A percentile compares a stretch with the other conserved stretches of the same genome.
Evolutionary conservation across 2,888 invertebrate genomes (phyloP).

Genomic region (Stenchaetothrips biformis): DNA sequence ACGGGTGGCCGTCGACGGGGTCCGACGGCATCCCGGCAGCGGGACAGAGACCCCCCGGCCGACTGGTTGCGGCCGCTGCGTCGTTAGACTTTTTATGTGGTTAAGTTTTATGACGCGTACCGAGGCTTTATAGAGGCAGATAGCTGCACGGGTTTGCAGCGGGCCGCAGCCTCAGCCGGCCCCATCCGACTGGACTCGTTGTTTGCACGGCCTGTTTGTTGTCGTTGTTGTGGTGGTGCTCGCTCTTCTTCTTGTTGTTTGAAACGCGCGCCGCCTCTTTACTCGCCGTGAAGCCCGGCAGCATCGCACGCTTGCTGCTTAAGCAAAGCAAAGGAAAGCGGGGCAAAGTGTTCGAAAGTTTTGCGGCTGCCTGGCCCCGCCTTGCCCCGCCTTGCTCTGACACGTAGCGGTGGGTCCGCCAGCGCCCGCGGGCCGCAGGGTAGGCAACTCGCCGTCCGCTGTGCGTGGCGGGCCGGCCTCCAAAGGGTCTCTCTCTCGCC

Average conservation of each 20-base stretch:
- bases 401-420: too few species aligned
- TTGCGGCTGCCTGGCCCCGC: too few species aligned
- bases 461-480: too few species aligned
- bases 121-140: constrained; percentile 1
- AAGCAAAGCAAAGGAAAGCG: too few species aligned
- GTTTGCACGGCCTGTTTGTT: neutral
- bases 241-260: neutral
- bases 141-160: neutral
- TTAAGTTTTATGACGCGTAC: constrained; percentile 19
- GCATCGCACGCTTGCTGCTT: too few species aligned
- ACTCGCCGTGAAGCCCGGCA: neutral
- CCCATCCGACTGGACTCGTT: neutral
- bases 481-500: too few species aligned
- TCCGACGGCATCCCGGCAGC: too few species aligned
- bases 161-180: neutral
- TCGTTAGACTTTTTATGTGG: constrained; percentile 21
- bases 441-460: too few species aligned
- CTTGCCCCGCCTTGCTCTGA: too few species aligned
- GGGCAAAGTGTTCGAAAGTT: too few species aligned
- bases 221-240: neutral
- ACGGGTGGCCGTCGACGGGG: neutral
- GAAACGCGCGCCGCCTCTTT: neutral
- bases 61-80: neutral
- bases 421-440: too few species aligned
- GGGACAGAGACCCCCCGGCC: too few species aligned